phyloP scores from a whole-genome alignment of 2,888 invertebrate genomes.

The Biston betularia region DNA sequence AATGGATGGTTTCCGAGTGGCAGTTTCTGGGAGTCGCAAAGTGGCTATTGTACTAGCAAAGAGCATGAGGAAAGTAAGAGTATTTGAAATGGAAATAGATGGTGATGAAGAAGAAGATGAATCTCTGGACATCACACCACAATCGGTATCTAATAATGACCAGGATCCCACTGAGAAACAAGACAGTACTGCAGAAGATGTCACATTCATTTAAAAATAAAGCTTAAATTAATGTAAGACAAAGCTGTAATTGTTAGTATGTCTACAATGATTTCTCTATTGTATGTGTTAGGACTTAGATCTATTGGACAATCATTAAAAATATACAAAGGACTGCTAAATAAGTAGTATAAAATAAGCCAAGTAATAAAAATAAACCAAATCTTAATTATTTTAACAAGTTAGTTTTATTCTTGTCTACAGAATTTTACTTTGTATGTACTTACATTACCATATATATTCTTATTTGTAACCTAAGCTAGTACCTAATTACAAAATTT shows the following conservation, averaged over 20 bases:
- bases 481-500: no score
- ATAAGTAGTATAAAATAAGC: not conserved
- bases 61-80: conserved; percentile 91
- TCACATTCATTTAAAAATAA: conserved; percentile 48
- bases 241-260: not conserved
- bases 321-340: not conserved
- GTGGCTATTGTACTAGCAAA: conserved; percentile 95
- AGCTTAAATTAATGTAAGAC: not conserved
- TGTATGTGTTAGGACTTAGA: not conserved
- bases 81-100: conserved; percentile 97
- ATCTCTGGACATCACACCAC: conserved; percentile 77
- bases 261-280: no score
- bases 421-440: not conserved
- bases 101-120: conserved; percentile 95
- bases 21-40: conserved; percentile 94
- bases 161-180: conserved; percentile 61
- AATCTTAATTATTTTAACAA: not conserved
- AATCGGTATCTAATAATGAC: conserved; percentile 67
- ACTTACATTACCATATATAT: not conserved
- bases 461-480: no score
- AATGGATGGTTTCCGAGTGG: conserved; percentile 89
- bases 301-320: not conserved
- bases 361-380: not conserved
- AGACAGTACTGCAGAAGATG: conserved; percentile 54
- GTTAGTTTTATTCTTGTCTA: not conserved